Evolutionary conservation across 2,113 vertebrate genomes (phyloP).

Genomic region (Peucedramus taeniatus): DNA sequence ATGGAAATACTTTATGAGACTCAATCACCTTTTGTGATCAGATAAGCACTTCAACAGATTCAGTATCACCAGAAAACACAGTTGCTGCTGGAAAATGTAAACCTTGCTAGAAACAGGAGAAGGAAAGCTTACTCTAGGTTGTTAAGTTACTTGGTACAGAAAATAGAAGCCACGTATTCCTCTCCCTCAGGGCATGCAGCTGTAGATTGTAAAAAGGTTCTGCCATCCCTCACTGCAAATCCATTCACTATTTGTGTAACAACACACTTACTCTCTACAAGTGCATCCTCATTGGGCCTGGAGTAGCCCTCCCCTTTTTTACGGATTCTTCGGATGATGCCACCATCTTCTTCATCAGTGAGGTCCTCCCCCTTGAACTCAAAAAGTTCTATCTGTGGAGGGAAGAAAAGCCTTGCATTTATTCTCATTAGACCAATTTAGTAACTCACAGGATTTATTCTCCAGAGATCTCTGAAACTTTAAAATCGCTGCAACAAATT

Average conservation of each 20-base stretch:
- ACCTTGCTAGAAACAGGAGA: neutral
- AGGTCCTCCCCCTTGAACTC: constrained; percentile 93
- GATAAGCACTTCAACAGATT: neutral
- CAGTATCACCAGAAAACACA: neutral
- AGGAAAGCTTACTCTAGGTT: neutral
- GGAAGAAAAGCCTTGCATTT: neutral
- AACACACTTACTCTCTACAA: constrained; percentile 85
- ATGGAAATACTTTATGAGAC: neutral
- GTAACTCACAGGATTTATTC: neutral
- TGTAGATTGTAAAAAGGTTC: neutral
- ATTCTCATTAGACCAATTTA: neutral
- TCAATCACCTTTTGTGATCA: neutral
- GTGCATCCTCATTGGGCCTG: constrained; percentile 90
- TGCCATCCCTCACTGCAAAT: neutral
- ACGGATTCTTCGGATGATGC: constrained; percentile 87
- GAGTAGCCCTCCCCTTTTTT: constrained; percentile 89
- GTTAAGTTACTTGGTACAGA: neutral
- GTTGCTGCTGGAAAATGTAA: neutral
- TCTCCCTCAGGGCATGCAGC: neutral
- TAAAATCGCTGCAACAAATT: neutral
- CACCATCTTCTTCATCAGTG: constrained; percentile 89
- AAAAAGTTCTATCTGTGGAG: constrained; percentile 88
- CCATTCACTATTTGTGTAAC: neutral
- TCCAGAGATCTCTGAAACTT: neutral
- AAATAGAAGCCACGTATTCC: neutral